These are phyloP conservation scores for Heliconius ethilla DNA, from an alignment of 2,888 invertebrate genomes.

Conservation along the genomic window DNA sequence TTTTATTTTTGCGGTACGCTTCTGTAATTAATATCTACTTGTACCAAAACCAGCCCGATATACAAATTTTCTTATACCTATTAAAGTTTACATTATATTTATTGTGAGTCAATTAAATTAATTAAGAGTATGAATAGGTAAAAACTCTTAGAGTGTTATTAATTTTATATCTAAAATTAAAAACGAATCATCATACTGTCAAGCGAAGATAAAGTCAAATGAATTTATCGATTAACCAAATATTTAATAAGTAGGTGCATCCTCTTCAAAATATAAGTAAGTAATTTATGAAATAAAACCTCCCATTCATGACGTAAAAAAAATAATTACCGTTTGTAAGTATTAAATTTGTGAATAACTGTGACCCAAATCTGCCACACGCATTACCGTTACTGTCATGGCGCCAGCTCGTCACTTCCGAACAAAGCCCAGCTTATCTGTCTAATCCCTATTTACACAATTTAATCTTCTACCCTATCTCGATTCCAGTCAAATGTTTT, in stretches of 20 bases:
- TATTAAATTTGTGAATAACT: constrained; percentile 46
- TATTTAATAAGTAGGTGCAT: not conserved
- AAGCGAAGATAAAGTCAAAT: not conserved
- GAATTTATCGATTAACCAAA: not conserved
- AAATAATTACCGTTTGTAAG: constrained; percentile 26
- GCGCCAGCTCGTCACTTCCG: constrained; percentile 72
- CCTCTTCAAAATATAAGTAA: not conserved
- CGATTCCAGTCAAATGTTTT: constrained; percentile 43
- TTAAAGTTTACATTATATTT: not conserved
- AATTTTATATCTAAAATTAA: not conserved
- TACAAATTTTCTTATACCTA: too few species aligned
- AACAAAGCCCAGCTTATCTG: constrained; percentile 76
- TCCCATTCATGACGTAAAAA: constrained; percentile 24
- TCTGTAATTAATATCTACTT: too few species aligned
- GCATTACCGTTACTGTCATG: constrained; percentile 55
- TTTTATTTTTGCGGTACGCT: too few species aligned
- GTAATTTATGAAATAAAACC: constrained; percentile 7
- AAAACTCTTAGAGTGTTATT: not conserved
- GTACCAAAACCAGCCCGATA: too few species aligned
- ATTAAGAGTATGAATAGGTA: not conserved
- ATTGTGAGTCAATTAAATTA: not conserved
- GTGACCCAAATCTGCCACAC: constrained; percentile 68
- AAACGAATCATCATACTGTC: not conserved
- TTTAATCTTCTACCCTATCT: constrained; percentile 68
- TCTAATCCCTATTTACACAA: constrained; percentile 81